Base-by-base conservation (phyloP, 2,888 invertebrate species). In the Vanessa cardui region DNA sequence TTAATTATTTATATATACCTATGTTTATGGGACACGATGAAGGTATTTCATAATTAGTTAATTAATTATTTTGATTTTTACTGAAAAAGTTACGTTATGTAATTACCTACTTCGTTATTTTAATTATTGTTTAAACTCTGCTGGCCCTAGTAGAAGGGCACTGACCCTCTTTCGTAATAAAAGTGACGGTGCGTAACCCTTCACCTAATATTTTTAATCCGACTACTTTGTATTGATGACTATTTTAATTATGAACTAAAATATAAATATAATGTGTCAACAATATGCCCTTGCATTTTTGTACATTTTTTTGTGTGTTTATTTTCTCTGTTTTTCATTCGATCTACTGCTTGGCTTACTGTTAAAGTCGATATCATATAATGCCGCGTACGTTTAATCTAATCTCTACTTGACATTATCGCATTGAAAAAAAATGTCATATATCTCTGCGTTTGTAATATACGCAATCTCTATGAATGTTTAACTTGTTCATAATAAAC, bases 91-190 rank as follows among this genome's bases (percentile, higher is more conserved):
- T 5, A n/a, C 47, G 47, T n/a, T 7, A 18, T 6, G 5, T 16
- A 47, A 0, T n/a, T 26, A 26, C 26, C 26, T 26, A 26, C 4
- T 2, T 26, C 26, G 26, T 47, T 47, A 16, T 16, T 47, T 47
- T 47, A 18, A n/a, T 47, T 16, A 47, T 47, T 47, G 6, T n/a
- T 47, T 47, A n/a, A n/a, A 47, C 18, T 47, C 18, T 18, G 31
- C 18, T 52, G 50, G 18, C 31, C 44, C 59, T 52, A 69, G 47
- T 50, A 47, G 59, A 56, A 62, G 71, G 63, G 62, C 64, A 69
- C 31, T 71, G 66, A 71, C 69, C 66, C 64, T 58, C 65, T 70
- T 70, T 65, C 68, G 56, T 68, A 62, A 65, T 45, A 44, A 21
- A 49, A 58, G 59, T 52, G 31, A 47, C 46, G 5, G 47, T 60